phyloP scores from a whole-genome alignment of 35 echinoderm and acorn worm species.

The Apostichopus parvimensis region DNA sequence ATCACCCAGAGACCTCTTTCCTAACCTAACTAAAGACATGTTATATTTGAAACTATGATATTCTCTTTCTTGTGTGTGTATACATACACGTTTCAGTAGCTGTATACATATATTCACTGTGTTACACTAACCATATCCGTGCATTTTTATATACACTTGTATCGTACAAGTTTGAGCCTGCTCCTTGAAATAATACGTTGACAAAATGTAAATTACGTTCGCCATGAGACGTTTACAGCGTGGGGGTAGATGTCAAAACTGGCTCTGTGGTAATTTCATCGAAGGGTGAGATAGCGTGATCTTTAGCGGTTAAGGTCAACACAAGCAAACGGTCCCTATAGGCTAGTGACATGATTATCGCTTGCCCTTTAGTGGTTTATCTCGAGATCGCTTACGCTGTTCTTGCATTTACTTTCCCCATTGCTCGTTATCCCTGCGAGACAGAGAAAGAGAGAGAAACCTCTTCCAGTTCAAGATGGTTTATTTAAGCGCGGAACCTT shows the following conservation, averaged over 20 bases:
- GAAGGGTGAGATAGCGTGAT: slow-evolving; percentile 30
- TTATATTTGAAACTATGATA: too few relatives aligned
- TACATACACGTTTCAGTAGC: too few relatives aligned
- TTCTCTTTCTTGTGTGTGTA: too few relatives aligned
- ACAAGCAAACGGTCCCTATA: slow-evolving; percentile 28
- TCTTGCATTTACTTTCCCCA: neutral
- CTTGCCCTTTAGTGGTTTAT: slow-evolving; percentile 24
- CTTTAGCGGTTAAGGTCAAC: slow-evolving; percentile 37
- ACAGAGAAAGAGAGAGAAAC: neutral
- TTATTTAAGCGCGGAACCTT: slow-evolving; percentile 45
- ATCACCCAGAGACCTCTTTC: too few relatives aligned
- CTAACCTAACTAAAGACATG: too few relatives aligned
- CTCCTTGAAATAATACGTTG: neutral
- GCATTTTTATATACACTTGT: too few relatives aligned
- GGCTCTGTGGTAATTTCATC: slow-evolving; percentile 26
- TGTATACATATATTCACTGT: too few relatives aligned
- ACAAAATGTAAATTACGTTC: slow-evolving; percentile 27
- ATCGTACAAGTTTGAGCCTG: too few relatives aligned
- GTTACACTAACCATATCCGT: too few relatives aligned
- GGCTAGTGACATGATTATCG: slow-evolving; percentile 18
- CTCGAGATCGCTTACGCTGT: neutral
- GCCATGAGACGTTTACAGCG: slow-evolving; percentile 31
- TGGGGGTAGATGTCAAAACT: slow-evolving; percentile 31
- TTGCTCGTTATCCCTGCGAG: neutral
- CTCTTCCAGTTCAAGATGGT: slow-evolving; percentile 45